phyloP scores from a whole-genome alignment of 2,888 invertebrate genomes.

The Amiota minor region DNA sequence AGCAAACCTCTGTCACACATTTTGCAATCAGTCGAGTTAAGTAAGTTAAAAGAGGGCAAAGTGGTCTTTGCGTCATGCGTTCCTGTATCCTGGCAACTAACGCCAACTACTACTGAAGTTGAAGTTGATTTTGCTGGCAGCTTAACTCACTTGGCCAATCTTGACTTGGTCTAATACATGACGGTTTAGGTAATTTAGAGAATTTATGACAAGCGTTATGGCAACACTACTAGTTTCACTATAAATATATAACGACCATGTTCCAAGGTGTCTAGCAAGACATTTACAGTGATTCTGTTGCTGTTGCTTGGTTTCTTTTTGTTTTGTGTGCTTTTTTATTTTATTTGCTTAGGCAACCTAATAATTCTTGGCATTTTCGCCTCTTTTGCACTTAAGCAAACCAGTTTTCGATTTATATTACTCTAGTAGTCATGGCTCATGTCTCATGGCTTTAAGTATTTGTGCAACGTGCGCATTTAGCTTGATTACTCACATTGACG shows the following conservation, averaged over 20 bases:
- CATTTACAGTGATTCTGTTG: slow-evolving; percentile 25
- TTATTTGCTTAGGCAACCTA: slow-evolving; percentile 19
- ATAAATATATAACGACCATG: not conserved
- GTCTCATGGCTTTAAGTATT: slow-evolving; percentile 46
- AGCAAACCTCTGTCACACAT: slow-evolving; percentile 59
- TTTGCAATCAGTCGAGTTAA: slow-evolving; percentile 56
- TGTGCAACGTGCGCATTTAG: slow-evolving; percentile 62
- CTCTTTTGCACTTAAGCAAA: slow-evolving; percentile 44
- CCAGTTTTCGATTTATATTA: slow-evolving; percentile 50
- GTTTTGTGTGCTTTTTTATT: not conserved
- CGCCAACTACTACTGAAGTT: slow-evolving; percentile 28
- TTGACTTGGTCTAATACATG: slow-evolving; percentile 18
- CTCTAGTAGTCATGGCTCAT: slow-evolving; percentile 7
- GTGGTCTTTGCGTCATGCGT: not conserved
- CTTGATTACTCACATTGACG: slow-evolving; percentile 67
- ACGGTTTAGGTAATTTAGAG: slow-evolving; percentile 67
- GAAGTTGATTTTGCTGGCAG: not conserved
- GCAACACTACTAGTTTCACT: slow-evolving; percentile 55
- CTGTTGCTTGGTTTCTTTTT: not conserved
- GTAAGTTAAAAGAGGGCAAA: slow-evolving; percentile 7
- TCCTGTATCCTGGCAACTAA: slow-evolving; percentile 32
- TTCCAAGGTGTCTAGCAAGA: slow-evolving; percentile 19
- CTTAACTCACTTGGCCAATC: slow-evolving; percentile 30
- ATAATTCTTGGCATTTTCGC: slow-evolving; percentile 46
- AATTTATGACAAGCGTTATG: slow-evolving; percentile 68